Evolutionary conservation across 2,797 vertebrate genomes (phyloP).

Genomic region (Alca torda): DNA sequence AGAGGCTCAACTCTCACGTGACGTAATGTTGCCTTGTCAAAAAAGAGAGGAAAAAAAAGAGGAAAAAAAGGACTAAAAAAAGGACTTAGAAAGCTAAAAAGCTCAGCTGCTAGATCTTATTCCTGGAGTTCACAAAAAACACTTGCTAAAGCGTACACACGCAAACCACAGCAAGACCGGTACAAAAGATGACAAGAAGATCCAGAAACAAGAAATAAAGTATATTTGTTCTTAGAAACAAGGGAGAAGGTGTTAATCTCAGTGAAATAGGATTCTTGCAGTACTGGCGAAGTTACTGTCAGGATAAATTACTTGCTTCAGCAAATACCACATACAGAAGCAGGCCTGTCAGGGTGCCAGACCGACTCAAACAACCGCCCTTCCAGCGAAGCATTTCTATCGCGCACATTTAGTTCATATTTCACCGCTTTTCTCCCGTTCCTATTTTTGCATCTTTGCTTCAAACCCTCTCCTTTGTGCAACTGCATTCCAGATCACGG

Average conservation of each 20-base stretch:
- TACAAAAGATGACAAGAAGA: not conserved
- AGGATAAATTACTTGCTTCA: conserved; percentile 51
- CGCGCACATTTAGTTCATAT: not conserved
- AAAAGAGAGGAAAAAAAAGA: not conserved
- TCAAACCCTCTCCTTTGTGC: not conserved
- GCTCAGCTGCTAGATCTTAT: not conserved
- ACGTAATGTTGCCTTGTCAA: not conserved
- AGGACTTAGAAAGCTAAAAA: not conserved
- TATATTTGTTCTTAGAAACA: not conserved
- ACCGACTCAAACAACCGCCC: not conserved
- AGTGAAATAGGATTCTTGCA: not conserved
- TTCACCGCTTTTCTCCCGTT: not conserved
- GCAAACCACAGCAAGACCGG: not conserved
- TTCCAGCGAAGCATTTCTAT: not conserved
- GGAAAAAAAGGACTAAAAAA: too few relatives aligned
- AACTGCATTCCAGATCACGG: not conserved
- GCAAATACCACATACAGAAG: not conserved
- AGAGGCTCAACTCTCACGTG: not conserved
- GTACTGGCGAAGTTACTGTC: not conserved
- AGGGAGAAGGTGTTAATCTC: not conserved
- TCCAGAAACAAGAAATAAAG: conserved; percentile 3
- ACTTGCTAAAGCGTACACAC: not conserved
- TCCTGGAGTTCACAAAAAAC: not conserved
- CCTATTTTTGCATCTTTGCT: not conserved
- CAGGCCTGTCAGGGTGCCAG: not conserved